Conservation (phyloP, 1,140 invertebrate species). For the Bombus superbus region DNA sequence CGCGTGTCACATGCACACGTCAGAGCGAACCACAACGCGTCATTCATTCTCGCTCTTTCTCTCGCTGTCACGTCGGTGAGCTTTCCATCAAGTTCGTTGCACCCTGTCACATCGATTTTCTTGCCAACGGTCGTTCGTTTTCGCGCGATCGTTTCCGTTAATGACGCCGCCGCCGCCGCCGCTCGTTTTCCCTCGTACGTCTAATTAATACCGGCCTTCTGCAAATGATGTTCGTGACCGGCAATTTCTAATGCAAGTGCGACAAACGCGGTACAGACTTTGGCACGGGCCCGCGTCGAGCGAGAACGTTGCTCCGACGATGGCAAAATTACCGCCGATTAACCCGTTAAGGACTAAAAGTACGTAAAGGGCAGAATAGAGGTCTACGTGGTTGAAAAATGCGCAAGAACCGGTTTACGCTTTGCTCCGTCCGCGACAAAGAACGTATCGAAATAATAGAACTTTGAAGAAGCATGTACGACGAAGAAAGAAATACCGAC, state of each 20-base stretch:
- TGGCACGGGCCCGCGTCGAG: neutral
- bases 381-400: too few relatives aligned
- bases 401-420: too few relatives aligned
- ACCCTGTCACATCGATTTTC: slow-evolving; percentile 65
- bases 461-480: too few relatives aligned
- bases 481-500: too few relatives aligned
- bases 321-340: too few relatives aligned
- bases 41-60: slow-evolving; percentile 64
- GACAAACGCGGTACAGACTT: neutral
- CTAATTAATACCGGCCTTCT: slow-evolving; percentile 7
- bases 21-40: slow-evolving; percentile 57
- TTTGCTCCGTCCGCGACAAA: too few relatives aligned
- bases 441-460: too few relatives aligned
- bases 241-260: slow-evolving; percentile 20
- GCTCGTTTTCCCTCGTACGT: neutral
- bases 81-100: slow-evolving; percentile 67
- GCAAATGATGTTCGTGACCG: slow-evolving; percentile 3
- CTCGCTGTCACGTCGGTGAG: slow-evolving; percentile 49
- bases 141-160: slow-evolving; percentile 47
- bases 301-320: neutral
- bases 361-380: too few relatives aligned
- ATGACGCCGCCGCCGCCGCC: slow-evolving; percentile 3
- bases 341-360: too few relatives aligned
- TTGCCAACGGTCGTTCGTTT: slow-evolving; percentile 22
- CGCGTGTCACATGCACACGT: slow-evolving; percentile 66